phyloP scores from a whole-genome alignment of 92 coral and sea anemone species.

The Porites lobata region DNA sequence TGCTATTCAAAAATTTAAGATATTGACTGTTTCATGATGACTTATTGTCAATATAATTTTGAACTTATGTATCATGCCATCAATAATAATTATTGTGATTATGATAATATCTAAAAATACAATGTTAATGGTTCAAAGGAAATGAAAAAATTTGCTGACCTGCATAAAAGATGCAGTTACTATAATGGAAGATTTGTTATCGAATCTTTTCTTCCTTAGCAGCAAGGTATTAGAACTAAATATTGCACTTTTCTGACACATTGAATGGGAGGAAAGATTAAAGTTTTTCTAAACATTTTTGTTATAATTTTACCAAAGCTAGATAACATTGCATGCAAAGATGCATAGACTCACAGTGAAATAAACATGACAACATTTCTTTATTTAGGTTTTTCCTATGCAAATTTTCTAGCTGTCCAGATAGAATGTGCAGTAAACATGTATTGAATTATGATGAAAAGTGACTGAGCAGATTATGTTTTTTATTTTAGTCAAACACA shows the following conservation, averaged over 20 bases:
- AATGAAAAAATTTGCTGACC: too few species aligned
- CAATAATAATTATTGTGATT: too few species aligned
- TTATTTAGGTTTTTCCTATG: background rate
- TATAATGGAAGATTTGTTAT: too few species aligned
- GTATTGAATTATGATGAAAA: background rate
- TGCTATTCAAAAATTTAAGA: background rate
- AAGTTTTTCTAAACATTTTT: background rate
- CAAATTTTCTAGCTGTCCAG: background rate
- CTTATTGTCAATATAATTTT: background rate
- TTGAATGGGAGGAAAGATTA: too few species aligned
- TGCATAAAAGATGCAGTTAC: too few species aligned
- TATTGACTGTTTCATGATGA: background rate
- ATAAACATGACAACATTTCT: background rate
- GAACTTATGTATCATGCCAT: too few species aligned
- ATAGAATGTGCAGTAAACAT: background rate
- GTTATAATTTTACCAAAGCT: too few species aligned
- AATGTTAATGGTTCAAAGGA: too few species aligned
- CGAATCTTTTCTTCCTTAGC: too few species aligned
- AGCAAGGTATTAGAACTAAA: too few species aligned
- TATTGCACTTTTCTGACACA: too few species aligned
- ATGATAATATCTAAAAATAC: too few species aligned
- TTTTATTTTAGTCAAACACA: slow-evolving; percentile 83
- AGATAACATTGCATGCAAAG: background rate
- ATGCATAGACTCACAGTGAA: background rate
- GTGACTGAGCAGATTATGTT: background rate